Conservation (phyloP, 2,797 vertebrate species). For the Lutjanus argentimaculatus region DNA sequence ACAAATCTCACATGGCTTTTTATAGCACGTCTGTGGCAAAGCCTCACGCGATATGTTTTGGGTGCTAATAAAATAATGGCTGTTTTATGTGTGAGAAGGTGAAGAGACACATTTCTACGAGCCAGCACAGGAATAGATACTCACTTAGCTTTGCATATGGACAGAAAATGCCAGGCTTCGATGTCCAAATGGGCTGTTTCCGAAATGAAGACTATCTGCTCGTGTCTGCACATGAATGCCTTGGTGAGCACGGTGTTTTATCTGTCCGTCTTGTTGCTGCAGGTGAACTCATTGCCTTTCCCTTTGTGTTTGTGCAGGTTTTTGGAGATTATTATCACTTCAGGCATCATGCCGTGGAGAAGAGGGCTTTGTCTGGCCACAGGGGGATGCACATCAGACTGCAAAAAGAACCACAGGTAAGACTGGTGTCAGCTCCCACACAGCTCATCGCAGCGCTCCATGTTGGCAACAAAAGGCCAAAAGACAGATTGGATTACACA, state of each 20-base stretch:
- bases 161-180: neutral
- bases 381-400: constrained; percentile 87
- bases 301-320: constrained; percentile 86
- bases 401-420: constrained; percentile 90
- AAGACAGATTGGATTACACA: constrained; percentile 71
- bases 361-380: constrained; percentile 91
- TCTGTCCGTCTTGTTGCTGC: constrained; percentile 36
- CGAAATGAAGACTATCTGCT: neutral
- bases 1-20: constrained; percentile 4
- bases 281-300: constrained; percentile 63
- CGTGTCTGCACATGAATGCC: constrained; percentile 41
- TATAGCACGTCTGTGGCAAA: constrained; percentile 1
- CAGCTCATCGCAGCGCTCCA: constrained; percentile 39
- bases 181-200: constrained; percentile 28
- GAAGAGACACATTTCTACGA: neutral
- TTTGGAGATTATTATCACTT: constrained; percentile 95
- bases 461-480: constrained; percentile 63
- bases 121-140: neutral
- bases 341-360: constrained; percentile 91
- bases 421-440: constrained; percentile 61
- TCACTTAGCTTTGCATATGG: constrained; percentile 22
- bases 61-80: constrained; percentile 17
- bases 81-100: constrained; percentile 9
- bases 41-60: constrained; percentile 5
- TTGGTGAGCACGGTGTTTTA: constrained; percentile 39